Evolutionary conservation across 2,888 invertebrate species (phyloP).

Genomic region (Campoletis raptor): DNA sequence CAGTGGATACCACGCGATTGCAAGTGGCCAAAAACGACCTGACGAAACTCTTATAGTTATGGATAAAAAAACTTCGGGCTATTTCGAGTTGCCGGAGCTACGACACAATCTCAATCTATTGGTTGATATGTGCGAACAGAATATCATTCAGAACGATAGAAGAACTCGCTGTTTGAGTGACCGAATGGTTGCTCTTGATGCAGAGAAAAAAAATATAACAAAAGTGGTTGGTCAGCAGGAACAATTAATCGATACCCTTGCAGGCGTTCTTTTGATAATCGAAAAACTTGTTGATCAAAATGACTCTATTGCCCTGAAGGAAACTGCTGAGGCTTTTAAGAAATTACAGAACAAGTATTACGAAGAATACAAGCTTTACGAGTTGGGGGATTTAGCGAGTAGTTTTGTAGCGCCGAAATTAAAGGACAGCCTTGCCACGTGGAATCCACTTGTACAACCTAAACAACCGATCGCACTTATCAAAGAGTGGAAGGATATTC

Average conservation of each 20-base stretch:
- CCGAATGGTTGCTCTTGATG: slow-evolving; percentile 91
- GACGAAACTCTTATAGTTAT: slow-evolving; percentile 86
- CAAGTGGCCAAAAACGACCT: slow-evolving; percentile 88
- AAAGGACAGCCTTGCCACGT: slow-evolving; percentile 90
- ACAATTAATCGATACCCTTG: slow-evolving; percentile 89
- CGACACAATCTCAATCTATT: slow-evolving; percentile 96
- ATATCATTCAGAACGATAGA: slow-evolving; percentile 95
- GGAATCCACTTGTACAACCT: slow-evolving; percentile 92
- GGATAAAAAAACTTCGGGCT: slow-evolving; percentile 87
- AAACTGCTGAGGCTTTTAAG: slow-evolving; percentile 87
- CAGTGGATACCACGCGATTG: slow-evolving; percentile 96
- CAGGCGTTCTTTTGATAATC: slow-evolving; percentile 89
- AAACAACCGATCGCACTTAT: slow-evolving; percentile 88
- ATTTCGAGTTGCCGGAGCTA: slow-evolving; percentile 95
- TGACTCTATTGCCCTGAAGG: slow-evolving; percentile 87
- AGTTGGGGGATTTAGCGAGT: slow-evolving; percentile 93
- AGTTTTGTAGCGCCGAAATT: slow-evolving; percentile 94
- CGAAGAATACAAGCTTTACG: slow-evolving; percentile 93
- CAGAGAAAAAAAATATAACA: slow-evolving; percentile 91
- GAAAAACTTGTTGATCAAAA: slow-evolving; percentile 87
- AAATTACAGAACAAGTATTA: slow-evolving; percentile 88
- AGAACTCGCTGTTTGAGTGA: slow-evolving; percentile 92
- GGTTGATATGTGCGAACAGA: slow-evolving; percentile 97
- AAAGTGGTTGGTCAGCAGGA: slow-evolving; percentile 90
- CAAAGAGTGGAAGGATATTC: slow-evolving; percentile 90